These are phyloP conservation scores for Aphelenchoides fujianensis DNA, from an alignment of 1,140 invertebrate genomes.

Conservation along the genomic window DNA sequence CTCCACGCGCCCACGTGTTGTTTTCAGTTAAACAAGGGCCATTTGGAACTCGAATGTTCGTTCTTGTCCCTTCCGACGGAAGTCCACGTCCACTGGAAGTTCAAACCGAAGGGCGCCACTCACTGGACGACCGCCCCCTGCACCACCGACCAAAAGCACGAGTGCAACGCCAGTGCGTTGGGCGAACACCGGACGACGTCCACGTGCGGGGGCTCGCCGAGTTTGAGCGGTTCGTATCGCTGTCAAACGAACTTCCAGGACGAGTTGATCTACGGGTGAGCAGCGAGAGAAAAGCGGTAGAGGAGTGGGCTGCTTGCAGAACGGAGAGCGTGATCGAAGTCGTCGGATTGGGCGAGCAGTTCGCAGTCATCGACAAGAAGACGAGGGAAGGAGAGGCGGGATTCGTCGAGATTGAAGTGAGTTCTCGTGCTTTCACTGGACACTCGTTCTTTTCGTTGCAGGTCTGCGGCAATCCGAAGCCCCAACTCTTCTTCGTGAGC, in stretches of 20 bases:
- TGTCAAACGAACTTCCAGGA: not conserved
- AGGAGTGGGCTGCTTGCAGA: not conserved
- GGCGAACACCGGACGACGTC: constrained; percentile 1
- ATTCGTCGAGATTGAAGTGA: not conserved
- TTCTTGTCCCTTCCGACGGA: not conserved
- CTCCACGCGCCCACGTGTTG: not conserved
- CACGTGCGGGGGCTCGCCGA: not conserved
- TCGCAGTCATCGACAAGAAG: constrained; percentile 8
- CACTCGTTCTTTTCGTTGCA: not conserved
- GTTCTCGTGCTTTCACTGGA: not conserved
- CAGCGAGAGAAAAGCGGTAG: too few relatives aligned
- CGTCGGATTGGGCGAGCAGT: not conserved
- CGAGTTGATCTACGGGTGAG: not conserved
- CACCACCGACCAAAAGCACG: not conserved
- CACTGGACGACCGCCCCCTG: not conserved
- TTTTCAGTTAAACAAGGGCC: constrained; percentile 8
- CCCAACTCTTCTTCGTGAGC: not conserved
- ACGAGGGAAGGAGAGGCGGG: not conserved
- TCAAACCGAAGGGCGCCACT: not conserved
- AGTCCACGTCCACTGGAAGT: not conserved
- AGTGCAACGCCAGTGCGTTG: not conserved
- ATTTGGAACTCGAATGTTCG: not conserved
- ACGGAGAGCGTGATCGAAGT: not conserved
- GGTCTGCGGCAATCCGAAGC: not conserved
- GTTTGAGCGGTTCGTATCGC: not conserved